Evolutionary conservation across 2,113 vertebrate species (phyloP).

Genomic region (Mustela lutreola): DNA sequence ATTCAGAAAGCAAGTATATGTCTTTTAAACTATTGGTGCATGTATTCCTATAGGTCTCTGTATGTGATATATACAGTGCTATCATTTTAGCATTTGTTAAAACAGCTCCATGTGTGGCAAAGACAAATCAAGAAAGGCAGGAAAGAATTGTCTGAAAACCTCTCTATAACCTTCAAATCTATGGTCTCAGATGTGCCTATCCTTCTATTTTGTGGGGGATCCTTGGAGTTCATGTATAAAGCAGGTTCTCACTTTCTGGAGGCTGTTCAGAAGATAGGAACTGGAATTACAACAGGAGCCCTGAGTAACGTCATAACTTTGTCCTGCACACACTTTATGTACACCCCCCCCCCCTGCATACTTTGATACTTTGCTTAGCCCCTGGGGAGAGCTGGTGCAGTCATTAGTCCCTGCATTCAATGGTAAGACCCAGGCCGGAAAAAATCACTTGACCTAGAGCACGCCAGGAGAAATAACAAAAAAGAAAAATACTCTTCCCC

Average conservation of each 20-base stretch:
- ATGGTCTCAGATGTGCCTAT: background rate
- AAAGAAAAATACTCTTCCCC: background rate
- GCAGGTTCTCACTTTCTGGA: background rate
- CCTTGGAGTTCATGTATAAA: background rate
- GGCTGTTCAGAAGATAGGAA: background rate
- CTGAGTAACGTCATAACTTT: background rate
- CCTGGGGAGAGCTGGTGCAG: background rate
- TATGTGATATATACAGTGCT: too few relatives aligned
- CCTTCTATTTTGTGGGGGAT: background rate
- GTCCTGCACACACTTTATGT: background rate
- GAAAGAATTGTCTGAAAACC: background rate
- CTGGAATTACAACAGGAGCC: background rate
- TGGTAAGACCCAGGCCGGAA: background rate
- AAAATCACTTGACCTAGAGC: background rate
- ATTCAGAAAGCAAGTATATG: constrained; percentile 58
- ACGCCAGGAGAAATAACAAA: background rate
- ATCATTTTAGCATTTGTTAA: background rate
- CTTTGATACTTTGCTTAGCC: background rate
- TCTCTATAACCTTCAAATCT: background rate
- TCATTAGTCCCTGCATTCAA: background rate
- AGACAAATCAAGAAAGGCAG: background rate
- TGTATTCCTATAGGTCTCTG: background rate
- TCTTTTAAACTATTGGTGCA: background rate
- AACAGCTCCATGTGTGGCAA: background rate
- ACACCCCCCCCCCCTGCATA: background rate